Percentiles rank a stretch among this genome's conserved stretches.
phyloP scores from a whole-genome alignment of 2,797 vertebrate genomes.

The Astyanax mexicanus region DNA sequence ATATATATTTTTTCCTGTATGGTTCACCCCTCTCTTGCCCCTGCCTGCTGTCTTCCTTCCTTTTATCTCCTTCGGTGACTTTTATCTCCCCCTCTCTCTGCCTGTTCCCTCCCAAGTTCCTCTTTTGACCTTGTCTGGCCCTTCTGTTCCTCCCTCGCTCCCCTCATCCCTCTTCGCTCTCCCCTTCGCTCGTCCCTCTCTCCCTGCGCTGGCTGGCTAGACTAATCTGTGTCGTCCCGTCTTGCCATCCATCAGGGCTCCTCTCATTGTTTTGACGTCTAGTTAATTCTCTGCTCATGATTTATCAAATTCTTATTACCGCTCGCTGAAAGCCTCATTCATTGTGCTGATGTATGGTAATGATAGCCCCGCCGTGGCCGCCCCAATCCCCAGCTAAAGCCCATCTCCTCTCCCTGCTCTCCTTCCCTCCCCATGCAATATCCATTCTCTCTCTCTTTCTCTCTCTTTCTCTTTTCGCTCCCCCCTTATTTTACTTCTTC shows the following conservation, averaged over 20 bases:
- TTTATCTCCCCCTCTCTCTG: constrained; percentile 32
- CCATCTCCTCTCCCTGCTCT: constrained; percentile 69
- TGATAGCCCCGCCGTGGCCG: constrained; percentile 93
- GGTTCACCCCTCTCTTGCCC: background rate
- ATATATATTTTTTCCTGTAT: background rate
- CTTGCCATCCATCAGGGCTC: constrained; percentile 99
- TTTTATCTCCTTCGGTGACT: constrained; percentile 47
- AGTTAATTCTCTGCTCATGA: constrained; percentile 99
- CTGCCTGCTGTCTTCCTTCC: constrained; percentile 12
- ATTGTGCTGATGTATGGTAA: constrained; percentile 99
- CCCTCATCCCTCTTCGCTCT: constrained; percentile 50
- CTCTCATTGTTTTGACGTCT: constrained; percentile 99
- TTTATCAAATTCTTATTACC: constrained; percentile 99
- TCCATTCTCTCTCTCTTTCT: constrained; percentile 40
- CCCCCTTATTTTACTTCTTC: constrained; percentile 42
- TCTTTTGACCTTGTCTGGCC: constrained; percentile 48
- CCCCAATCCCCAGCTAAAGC: constrained; percentile 92
- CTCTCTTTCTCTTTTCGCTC: too few species aligned
- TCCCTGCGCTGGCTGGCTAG: constrained; percentile 54
- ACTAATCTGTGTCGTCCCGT: constrained; percentile 76
- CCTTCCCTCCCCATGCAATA: constrained; percentile 67
- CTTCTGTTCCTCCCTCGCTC: constrained; percentile 42
- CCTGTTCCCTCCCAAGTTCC: constrained; percentile 22
- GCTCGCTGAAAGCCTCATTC: constrained; percentile 99
- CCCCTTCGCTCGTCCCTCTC: constrained; percentile 40